These are phyloP conservation scores for Pseudococcus viburni DNA, from an alignment of 2,888 invertebrate genomes.

Conservation along the genomic window DNA sequence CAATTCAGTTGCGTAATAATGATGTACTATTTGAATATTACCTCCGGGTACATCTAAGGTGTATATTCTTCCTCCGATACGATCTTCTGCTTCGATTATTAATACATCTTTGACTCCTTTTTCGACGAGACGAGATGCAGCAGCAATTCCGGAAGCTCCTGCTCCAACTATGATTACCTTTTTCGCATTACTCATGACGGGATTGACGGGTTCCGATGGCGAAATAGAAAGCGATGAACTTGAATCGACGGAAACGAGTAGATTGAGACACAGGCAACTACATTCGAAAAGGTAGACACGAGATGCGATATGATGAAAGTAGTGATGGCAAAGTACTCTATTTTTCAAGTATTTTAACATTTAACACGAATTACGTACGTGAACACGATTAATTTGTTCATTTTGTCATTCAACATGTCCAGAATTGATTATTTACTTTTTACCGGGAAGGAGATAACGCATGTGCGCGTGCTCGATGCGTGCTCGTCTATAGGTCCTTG, in stretches of 20 bases:
- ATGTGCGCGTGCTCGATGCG: neutral
- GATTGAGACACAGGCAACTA: neutral
- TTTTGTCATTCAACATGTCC: neutral
- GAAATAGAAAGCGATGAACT: neutral
- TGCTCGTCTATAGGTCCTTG: neutral
- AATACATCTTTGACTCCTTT: slow-evolving; percentile 73
- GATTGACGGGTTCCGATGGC: neutral
- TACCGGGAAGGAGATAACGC: neutral
- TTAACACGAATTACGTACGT: neutral
- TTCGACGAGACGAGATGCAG: slow-evolving; percentile 73
- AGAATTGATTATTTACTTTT: neutral
- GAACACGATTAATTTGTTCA: neutral
- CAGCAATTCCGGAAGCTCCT: slow-evolving; percentile 76
- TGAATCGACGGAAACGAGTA: neutral
- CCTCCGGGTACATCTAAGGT: slow-evolving; percentile 69
- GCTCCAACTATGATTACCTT: slow-evolving; percentile 75
- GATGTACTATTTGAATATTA: neutral
- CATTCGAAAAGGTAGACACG: neutral
- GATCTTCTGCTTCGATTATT: slow-evolving; percentile 77
- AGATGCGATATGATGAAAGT: neutral
- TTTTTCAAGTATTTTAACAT: neutral
- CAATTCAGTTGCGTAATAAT: neutral
- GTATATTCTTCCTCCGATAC: slow-evolving; percentile 78
- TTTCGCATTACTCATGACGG: neutral
- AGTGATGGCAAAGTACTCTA: neutral